Evolutionary conservation across 2,888 invertebrate species (phyloP), one percentile per base, ranked within the genome.

Genomic region (Malacosoma neustria): DNA sequence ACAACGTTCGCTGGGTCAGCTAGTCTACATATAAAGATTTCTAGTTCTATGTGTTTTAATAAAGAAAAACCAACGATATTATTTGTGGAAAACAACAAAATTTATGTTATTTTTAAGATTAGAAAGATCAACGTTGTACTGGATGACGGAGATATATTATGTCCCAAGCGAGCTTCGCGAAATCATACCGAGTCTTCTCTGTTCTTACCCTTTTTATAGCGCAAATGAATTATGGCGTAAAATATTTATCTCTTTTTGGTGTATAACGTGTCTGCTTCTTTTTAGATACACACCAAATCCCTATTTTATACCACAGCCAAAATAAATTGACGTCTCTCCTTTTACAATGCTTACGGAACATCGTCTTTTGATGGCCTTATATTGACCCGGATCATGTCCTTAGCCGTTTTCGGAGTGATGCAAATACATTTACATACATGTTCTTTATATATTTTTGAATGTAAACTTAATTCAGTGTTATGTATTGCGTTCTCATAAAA

Each of bases 201-300:
- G 56, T 61, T 62, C 61, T 62, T 72, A 67, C 72, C 72, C 70
- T 75, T 76, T 79, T 75, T 77, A 74, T 73, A 61, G 73, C 67
- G 48, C 54, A 53, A 70, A 67, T 75, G 73, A 79, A 77, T 79
- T 77, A 76, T 74, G 73, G 69, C 67, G 76, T 79, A 75, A 79
- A 79, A 79, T 79, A 76, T 79, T 76, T 75, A 76, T 75, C 70
- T 71, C 65, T 66, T 69, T 69, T 55, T 58, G 69, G 69, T 76
- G 61, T 73, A 70, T 72, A 71, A 73, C 67, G 67, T 61, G 63
- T 67, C 68, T 67, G 61, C 62, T 70, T 58, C 68, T 71, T 74
- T 68, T 69, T 67, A 64, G 68, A 71, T 67, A 75, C 70, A 63
- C 59, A 64, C 60, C 58, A 69, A 72, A 76, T 69, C 61, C 61